A percentile compares a stretch with the other conserved stretches of the same genome.
These are phyloP conservation scores for Rynchops niger DNA, from an alignment of 2,113 vertebrate genomes.

Conservation along the genomic window DNA sequence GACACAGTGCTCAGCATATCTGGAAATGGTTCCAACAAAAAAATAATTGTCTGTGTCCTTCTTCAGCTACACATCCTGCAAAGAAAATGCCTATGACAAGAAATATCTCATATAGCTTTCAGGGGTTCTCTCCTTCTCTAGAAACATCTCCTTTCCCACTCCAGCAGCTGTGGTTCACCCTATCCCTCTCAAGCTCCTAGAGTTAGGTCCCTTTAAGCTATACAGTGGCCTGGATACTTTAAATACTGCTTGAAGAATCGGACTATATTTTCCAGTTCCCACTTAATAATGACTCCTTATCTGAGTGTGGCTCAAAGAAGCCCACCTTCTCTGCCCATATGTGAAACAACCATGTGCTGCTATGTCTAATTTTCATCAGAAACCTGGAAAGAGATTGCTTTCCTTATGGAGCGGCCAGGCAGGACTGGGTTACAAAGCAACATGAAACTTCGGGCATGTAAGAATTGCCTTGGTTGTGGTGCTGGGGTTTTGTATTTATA, in stretches of 20 bases:
- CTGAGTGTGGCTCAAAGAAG: background rate
- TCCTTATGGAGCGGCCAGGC: background rate
- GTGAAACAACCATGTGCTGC: background rate
- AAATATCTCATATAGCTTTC: background rate
- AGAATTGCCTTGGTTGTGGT: background rate
- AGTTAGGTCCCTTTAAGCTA: background rate
- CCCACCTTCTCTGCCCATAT: background rate
- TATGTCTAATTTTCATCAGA: background rate
- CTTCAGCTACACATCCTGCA: background rate
- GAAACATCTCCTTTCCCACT: background rate
- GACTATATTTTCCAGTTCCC: background rate
- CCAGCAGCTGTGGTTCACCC: background rate
- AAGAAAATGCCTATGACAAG: background rate
- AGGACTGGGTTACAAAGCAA: background rate
- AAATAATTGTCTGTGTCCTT: background rate
- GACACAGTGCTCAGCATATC: background rate
- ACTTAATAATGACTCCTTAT: background rate
- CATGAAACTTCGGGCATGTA: background rate
- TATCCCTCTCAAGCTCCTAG: background rate
- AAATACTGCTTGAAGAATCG: background rate
- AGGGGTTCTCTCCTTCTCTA: background rate
- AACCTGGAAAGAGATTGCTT: background rate
- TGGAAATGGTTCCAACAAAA: background rate
- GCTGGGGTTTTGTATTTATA: conserved; percentile 8
- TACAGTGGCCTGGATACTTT: background rate